phyloP scores from a whole-genome alignment of 2,113 vertebrate species.

The Passerina amoena region DNA sequence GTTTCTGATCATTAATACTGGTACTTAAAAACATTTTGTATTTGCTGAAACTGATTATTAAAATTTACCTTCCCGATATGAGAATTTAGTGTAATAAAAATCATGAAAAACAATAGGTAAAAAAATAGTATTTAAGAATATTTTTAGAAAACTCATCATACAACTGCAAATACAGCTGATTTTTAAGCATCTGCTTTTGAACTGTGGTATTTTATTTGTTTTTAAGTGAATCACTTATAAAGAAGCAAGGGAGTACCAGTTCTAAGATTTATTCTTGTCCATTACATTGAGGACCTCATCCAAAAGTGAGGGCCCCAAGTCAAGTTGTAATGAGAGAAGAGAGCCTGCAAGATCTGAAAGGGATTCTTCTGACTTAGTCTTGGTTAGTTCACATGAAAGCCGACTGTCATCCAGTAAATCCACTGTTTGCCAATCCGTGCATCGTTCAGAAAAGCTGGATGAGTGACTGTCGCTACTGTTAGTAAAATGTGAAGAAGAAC shows the following conservation, averaged over 20 bases:
- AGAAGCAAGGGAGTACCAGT: conserved; percentile 16
- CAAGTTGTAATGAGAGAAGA: conserved; percentile 92
- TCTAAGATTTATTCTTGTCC: conserved; percentile 85
- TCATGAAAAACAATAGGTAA: conserved; percentile 58
- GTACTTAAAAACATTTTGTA: conserved; percentile 42
- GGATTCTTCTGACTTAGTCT: conserved; percentile 85
- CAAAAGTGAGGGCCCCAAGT: conserved; percentile 95
- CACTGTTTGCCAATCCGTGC: conserved; percentile 85
- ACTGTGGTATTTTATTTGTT: conserved; percentile 50
- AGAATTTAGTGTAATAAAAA: conserved; percentile 59
- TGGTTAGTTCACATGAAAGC: conserved; percentile 79
- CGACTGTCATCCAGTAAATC: conserved; percentile 85
- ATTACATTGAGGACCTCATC: conserved; percentile 98
- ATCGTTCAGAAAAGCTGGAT: conserved; percentile 82
- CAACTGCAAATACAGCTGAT: conserved; percentile 53
- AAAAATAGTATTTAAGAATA: conserved; percentile 69
- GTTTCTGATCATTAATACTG: conserved; percentile 51
- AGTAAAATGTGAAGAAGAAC: conserved; percentile 71
- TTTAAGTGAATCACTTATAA: conserved; percentile 6
- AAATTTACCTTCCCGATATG: conserved; percentile 26
- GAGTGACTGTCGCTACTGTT: conserved; percentile 80
- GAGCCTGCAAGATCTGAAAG: conserved; percentile 88
- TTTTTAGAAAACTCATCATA: conserved; percentile 68
- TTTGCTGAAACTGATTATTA: conserved; percentile 40
- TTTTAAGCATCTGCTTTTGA: conserved; percentile 59